These are phyloP conservation scores for Achatina immaculata DNA, from an alignment of 1,140 invertebrate species.

Conservation along the genomic window DNA sequence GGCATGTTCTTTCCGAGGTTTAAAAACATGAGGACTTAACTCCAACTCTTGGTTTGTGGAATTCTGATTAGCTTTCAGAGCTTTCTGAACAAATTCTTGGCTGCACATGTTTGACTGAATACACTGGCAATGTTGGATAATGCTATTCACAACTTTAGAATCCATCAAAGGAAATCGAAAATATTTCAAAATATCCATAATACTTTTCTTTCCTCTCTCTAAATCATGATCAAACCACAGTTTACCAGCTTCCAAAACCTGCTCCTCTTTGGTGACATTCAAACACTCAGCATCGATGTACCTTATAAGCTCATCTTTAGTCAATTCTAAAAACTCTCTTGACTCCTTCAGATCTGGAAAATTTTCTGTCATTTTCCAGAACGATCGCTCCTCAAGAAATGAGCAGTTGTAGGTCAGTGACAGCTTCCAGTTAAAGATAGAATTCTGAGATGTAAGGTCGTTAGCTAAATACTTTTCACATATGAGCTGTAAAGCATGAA, in stretches of 20 bases:
- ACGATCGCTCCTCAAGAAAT: constrained; percentile 42
- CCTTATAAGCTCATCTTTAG: constrained; percentile 47
- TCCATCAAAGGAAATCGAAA: constrained; percentile 43
- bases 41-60: neutral
- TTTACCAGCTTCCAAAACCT: constrained; percentile 46
- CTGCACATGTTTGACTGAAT: constrained; percentile 27
- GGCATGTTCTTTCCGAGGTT: constrained; percentile 40
- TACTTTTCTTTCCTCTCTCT: constrained; percentile 21
- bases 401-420: constrained; percentile 80
- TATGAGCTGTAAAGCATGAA: constrained; percentile 84
- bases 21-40: constrained; percentile 14
- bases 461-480: constrained; percentile 89
- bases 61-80: constrained; percentile 26
- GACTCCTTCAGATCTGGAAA: constrained; percentile 47
- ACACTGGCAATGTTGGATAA: neutral
- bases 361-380: constrained; percentile 47
- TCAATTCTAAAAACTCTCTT: constrained; percentile 51
- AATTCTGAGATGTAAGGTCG: constrained; percentile 91
- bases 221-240: constrained; percentile 49
- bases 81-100: constrained; percentile 35
- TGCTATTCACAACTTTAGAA: constrained; percentile 21
- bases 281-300: constrained; percentile 53
- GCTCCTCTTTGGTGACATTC: constrained; percentile 56
- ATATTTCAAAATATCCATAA: constrained; percentile 38
- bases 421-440: constrained; percentile 89